Percentiles rank a stretch among this genome's conserved stretches.
Conservation (phyloP, 2,113 vertebrate genomes). For the Eptatretus burgeri region DNA sequence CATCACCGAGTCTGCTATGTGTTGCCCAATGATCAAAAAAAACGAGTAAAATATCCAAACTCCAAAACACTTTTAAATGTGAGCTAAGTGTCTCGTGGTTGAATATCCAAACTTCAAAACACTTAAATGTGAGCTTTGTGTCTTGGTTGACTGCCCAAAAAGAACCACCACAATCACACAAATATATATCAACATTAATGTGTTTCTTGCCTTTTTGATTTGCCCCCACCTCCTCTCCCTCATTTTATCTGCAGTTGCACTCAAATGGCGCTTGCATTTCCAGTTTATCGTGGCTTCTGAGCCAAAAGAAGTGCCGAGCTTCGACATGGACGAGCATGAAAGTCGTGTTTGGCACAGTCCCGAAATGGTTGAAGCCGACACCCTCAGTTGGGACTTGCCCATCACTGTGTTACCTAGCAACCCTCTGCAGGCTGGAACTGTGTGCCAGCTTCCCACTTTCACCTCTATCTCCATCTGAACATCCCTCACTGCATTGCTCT, state of each 20-base stretch:
- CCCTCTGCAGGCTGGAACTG: constrained; percentile 48
- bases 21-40: no score
- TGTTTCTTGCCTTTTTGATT: neutral
- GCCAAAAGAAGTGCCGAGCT: constrained; percentile 24
- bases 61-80: no score
- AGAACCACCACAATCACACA: neutral
- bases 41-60: no score
- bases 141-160: neutral
- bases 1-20: no score
- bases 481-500: no score
- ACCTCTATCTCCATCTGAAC: no score
- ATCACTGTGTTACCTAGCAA: constrained; percentile 86
- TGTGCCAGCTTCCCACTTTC: no score
- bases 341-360: constrained; percentile 46
- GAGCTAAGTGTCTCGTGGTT: neutral
- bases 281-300: constrained; percentile 70
- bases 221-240: neutral
- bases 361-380: constrained; percentile 65
- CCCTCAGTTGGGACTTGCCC: constrained; percentile 89
- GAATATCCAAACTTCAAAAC: no score
- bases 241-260: constrained; percentile 19
- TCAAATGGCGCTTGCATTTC: constrained; percentile 61
- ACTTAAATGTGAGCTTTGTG: no score
- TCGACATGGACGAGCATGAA: constrained; percentile 39
- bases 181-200: neutral